These are phyloP conservation scores for Probaryconus sp. DNA, from an alignment of 1,140 invertebrate genomes.

Conservation along the genomic window DNA sequence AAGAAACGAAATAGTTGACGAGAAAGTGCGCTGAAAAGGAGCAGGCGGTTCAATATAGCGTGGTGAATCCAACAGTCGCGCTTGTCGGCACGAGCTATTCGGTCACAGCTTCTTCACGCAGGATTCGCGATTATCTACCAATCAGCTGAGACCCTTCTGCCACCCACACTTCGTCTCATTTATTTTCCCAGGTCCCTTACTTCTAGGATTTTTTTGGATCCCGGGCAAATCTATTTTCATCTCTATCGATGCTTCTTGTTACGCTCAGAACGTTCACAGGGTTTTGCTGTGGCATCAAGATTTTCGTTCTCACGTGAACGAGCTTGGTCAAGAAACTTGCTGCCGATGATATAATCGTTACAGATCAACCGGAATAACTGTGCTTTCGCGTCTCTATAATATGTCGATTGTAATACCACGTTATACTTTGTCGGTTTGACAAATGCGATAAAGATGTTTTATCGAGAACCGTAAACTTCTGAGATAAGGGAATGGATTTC, in stretches of 20 bases:
- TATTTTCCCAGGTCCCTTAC: constrained; percentile 46
- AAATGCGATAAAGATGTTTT: too few relatives aligned
- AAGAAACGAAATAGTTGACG: constrained; percentile 56
- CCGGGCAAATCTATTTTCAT: constrained; percentile 44
- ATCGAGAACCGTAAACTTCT: too few relatives aligned
- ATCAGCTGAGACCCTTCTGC: constrained; percentile 46
- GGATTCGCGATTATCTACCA: constrained; percentile 73
- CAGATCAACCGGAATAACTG: constrained; percentile 23
- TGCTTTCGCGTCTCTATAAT: constrained; percentile 21
- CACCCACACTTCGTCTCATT: constrained; percentile 43
- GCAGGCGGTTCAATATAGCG: constrained; percentile 54
- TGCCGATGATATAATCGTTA: constrained; percentile 43
- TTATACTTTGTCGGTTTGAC: too few relatives aligned
- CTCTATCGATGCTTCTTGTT: constrained; percentile 22
- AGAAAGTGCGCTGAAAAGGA: constrained; percentile 53
- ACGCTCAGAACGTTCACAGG: constrained; percentile 40
- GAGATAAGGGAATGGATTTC: too few relatives aligned
- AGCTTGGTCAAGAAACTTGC: constrained; percentile 5
- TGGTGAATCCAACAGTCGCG: constrained; percentile 68
- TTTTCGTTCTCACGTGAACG: constrained; percentile 44
- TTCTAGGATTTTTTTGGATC: constrained; percentile 37
- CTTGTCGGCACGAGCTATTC: constrained; percentile 75
- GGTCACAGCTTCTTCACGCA: constrained; percentile 73
- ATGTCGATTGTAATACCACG: constrained; percentile 21
- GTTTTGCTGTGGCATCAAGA: constrained; percentile 30